Conservation (phyloP, 2,888 invertebrate species). For the Meteorus cinctellus region DNA sequence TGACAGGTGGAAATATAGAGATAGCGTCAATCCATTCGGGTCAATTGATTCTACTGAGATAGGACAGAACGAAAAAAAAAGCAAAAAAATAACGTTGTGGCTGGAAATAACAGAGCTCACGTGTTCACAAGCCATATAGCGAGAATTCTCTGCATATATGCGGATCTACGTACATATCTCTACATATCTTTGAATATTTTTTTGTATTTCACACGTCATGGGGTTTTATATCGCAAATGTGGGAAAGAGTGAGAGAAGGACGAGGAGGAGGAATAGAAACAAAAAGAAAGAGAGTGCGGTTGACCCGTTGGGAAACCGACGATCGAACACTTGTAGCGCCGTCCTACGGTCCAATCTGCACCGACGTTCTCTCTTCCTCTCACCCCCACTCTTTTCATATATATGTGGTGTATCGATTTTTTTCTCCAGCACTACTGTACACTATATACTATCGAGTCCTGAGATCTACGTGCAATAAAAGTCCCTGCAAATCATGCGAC, state of each 20-base stretch:
- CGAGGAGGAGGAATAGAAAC: conserved; percentile 1
- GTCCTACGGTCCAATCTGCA: conserved; percentile 27
- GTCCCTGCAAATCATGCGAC: conserved; percentile 69
- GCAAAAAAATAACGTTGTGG: background rate
- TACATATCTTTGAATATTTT: conserved; percentile 13
- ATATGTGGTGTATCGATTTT: conserved; percentile 42
- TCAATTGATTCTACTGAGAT: background rate
- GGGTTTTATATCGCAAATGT: conserved; percentile 34
- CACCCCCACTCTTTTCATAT: background rate
- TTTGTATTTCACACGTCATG: conserved; percentile 18
- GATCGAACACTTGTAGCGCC: conserved; percentile 56
- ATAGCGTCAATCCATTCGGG: background rate
- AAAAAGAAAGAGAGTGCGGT: conserved; percentile 27
- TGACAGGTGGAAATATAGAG: background rate
- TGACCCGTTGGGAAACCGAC: conserved; percentile 44
- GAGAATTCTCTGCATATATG: background rate
- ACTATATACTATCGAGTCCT: conserved; percentile 48
- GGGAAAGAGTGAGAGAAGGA: conserved; percentile 9
- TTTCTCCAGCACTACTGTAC: conserved; percentile 29
- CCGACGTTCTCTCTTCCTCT: background rate
- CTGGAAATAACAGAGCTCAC: conserved; percentile 45
- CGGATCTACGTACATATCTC: background rate
- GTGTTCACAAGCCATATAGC: conserved; percentile 43
- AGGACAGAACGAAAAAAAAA: background rate
- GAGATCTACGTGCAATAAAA: conserved; percentile 64